Base-by-base conservation (phyloP, 35 echinoderm and acorn worm species). In the Diadema setosum region DNA sequence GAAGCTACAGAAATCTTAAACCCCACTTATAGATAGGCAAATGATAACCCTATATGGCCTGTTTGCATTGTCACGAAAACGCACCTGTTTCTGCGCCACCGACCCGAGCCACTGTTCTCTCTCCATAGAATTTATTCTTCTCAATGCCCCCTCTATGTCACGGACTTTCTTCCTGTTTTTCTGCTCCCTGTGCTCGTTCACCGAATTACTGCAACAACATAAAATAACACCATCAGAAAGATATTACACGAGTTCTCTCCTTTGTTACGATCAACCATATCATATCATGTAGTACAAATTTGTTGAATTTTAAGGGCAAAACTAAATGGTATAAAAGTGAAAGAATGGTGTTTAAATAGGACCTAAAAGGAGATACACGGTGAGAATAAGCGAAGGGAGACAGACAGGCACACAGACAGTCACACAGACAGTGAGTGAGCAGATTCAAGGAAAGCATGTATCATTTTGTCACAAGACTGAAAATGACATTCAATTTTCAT, bases 11-110 rank as follows among this genome's bases (percentile, higher is more conserved):
- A n/a, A n/a, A n/a, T n/a, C n/a, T n/a, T n/a, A n/a, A n/a, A n/a
- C n/a, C n/a, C n/a, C n/a, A n/a, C n/a, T n/a, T n/a, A n/a, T n/a
- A n/a, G n/a, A n/a, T n/a, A n/a, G n/a, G n/a, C n/a, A n/a, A n/a
- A n/a, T n/a, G n/a, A n/a, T n/a, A n/a, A n/a, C n/a, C n/a, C n/a
- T n/a, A n/a, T n/a, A n/a, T n/a, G n/a, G n/a, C n/a, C n/a, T n/a
- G n/a, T n/a, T n/a, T n/a, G n/a, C n/a, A n/a, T n/a, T n/a, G n/a
- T n/a, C n/a, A n/a, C n/a, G n/a, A n/a, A n/a, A n/a, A n/a, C 69
- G 75, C 46, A 93, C 91, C 64, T 93, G 91, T 89, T 75, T 84
- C 39, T 70, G 34, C 40, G 16, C 26, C 20, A 93, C 81, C 37
- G 11, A 34, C 1, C 5, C n/a, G 20, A 80, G 46, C 36, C 87